phyloP scores from a whole-genome alignment of 92 coral and sea anemone species.

The Umimayanthus chanpuru region DNA sequence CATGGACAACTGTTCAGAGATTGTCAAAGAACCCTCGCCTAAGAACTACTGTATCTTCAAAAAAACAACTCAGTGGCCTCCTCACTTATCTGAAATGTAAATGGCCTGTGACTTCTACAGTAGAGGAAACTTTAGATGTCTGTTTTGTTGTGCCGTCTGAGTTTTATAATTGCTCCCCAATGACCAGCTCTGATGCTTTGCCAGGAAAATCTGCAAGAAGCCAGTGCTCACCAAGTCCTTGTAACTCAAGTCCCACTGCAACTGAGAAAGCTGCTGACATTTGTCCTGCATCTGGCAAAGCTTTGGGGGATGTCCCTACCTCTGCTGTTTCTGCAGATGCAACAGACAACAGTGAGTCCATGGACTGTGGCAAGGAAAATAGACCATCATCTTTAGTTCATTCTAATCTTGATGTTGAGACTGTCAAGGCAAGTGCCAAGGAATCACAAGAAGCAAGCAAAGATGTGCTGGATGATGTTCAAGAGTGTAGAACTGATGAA shows the following conservation, averaged over 20 bases:
- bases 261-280: neutral
- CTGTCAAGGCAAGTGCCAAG: neutral
- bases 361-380: constrained; percentile 44
- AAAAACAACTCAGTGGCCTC: constrained; percentile 71
- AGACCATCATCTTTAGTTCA: constrained; percentile 21
- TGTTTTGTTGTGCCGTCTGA: constrained; percentile 69
- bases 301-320: neutral
- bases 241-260: constrained; percentile 4
- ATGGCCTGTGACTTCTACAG: constrained; percentile 69
- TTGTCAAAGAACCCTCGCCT: constrained; percentile 89
- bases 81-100: constrained; percentile 77
- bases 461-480: constrained; percentile 6
- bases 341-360: neutral
- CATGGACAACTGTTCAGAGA: constrained; percentile 89
- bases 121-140: constrained; percentile 54
- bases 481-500: neutral
- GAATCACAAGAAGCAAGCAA: neutral
- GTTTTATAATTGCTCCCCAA: constrained; percentile 25
- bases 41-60: constrained; percentile 84
- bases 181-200: neutral
- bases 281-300: neutral
- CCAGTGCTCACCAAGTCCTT: neutral
- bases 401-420: constrained; percentile 4
- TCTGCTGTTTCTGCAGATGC: neutral
- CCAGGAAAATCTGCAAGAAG: neutral